Conservation (phyloP, 1,140 invertebrate genomes). For the Arctopsyche grandis region DNA sequence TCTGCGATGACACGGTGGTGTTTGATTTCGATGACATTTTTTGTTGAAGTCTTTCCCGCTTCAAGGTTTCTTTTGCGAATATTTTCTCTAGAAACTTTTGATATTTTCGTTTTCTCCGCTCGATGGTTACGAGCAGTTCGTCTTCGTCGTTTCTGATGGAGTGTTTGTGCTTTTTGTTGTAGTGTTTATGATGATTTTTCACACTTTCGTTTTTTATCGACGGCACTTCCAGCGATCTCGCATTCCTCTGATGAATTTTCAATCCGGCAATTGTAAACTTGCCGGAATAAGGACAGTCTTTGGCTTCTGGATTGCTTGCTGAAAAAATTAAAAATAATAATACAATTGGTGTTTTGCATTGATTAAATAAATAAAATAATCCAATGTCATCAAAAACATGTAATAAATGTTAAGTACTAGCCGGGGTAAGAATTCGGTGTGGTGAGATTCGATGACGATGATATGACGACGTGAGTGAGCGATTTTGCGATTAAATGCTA, state of each 20-base stretch:
- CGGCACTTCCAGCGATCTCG: slow-evolving; percentile 53
- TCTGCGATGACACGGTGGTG: slow-evolving; percentile 21
- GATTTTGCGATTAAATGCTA: no score
- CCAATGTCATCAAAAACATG: no score
- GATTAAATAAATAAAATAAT: no score
- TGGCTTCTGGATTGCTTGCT: slow-evolving; percentile 77
- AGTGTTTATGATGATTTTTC: slow-evolving; percentile 43
- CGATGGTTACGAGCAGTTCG: slow-evolving; percentile 58
- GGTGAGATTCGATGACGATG: no score
- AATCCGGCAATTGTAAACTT: slow-evolving; percentile 76
- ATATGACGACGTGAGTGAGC: no score
- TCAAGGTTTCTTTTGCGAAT: slow-evolving; percentile 59
- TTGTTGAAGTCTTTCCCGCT: slow-evolving; percentile 42
- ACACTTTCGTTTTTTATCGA: slow-evolving; percentile 7
- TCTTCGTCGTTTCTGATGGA: slow-evolving; percentile 19
- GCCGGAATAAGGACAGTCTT: slow-evolving; percentile 77
- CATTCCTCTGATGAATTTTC: slow-evolving; percentile 60
- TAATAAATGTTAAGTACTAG: no score
- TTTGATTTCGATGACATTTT: slow-evolving; percentile 37
- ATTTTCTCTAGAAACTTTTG: slow-evolving; percentile 64
- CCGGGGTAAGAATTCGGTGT: no score
- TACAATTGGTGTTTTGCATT: no score
- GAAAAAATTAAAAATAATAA: slow-evolving; percentile 61
- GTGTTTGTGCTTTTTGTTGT: slow-evolving; percentile 49
- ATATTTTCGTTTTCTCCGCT: slow-evolving; percentile 61